Conservation (phyloP, 1,140 invertebrate species). For the Chelonus insularis region DNA sequence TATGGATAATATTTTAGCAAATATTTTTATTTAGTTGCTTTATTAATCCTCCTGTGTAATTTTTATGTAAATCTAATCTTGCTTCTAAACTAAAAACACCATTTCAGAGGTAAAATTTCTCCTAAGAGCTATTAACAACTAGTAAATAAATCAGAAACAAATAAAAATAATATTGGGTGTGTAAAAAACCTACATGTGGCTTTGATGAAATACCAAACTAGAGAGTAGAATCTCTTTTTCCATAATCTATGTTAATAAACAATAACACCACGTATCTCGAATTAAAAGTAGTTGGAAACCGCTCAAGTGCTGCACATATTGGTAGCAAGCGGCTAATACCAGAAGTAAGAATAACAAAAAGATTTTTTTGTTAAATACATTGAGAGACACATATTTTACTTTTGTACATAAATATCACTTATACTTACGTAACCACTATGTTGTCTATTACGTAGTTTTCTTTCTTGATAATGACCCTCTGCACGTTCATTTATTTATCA, state of each 20-base stretch:
- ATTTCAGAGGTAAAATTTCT: too few species aligned
- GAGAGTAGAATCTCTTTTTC: constrained; percentile 5
- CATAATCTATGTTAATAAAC: constrained; percentile 7
- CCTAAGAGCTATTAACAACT: too few species aligned
- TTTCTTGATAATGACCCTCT: constrained; percentile 23
- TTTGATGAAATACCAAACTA: background rate
- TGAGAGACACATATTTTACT: constrained; percentile 1
- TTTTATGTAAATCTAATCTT: too few species aligned
- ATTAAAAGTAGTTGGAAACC: constrained; percentile 26
- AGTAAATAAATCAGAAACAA: background rate
- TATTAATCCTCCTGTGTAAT: too few species aligned
- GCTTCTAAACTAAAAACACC: too few species aligned
- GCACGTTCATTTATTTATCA: constrained; percentile 17
- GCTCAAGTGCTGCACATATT: constrained; percentile 23
- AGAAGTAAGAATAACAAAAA: constrained; percentile 24
- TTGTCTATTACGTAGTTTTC: background rate
- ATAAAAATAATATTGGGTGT: constrained; percentile 3
- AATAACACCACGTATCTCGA: constrained; percentile 29
- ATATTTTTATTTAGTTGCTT: too few species aligned
- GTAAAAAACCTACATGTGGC: background rate
- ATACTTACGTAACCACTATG: background rate
- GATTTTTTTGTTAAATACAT: background rate
- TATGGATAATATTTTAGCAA: too few species aligned
- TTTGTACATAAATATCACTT: background rate
- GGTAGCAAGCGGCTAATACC: constrained; percentile 25